Evolutionary conservation across 2,888 invertebrate genomes (phyloP), one percentile per base, ranked within the genome.

Genomic region (Lutraria lutraria): DNA sequence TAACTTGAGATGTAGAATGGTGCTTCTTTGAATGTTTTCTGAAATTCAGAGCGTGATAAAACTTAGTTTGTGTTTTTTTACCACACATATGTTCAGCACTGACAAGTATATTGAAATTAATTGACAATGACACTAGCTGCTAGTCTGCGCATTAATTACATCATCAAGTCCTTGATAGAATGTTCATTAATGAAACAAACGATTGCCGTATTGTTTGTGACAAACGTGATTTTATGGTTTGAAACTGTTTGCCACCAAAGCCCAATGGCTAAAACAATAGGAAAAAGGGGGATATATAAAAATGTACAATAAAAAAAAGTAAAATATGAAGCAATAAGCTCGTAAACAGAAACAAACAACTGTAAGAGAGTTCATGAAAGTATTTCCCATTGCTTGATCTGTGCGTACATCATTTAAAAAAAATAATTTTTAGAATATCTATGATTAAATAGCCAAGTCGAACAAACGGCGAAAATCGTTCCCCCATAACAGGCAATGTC

Each of bases 291-390:
- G n/a, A n/a, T n/a, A n/a, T n/a, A n/a, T n/a, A n/a, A n/a, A n/a
- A n/a, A n/a, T n/a, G n/a, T n/a, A n/a, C n/a, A n/a, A n/a, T n/a
- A n/a, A n/a, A n/a, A n/a, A n/a, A n/a, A n/a, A n/a, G n/a, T n/a
- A n/a, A n/a, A n/a, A n/a, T n/a, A n/a, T n/a, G n/a, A n/a, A n/a
- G n/a, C n/a, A n/a, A n/a, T n/a, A n/a, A n/a, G n/a, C n/a, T n/a
- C n/a, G n/a, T n/a, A n/a, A n/a, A n/a, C n/a, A n/a, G n/a, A n/a
- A n/a, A n/a, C n/a, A n/a, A n/a, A n/a, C n/a, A n/a, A n/a, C 82
- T 25, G 90, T 93, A 76, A 90, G 89, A 19, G 52, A 19, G 0
- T 25, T 0, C 31, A 91, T 88, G 52, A 92, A 92, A 4, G 25
- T 2, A 3, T 53, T 21, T 89, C 91, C 89, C 31, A 87, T 81